These are phyloP conservation scores for Microchirus variegatus DNA, from an alignment of 2,797 vertebrate genomes.

Conservation along the genomic window DNA sequence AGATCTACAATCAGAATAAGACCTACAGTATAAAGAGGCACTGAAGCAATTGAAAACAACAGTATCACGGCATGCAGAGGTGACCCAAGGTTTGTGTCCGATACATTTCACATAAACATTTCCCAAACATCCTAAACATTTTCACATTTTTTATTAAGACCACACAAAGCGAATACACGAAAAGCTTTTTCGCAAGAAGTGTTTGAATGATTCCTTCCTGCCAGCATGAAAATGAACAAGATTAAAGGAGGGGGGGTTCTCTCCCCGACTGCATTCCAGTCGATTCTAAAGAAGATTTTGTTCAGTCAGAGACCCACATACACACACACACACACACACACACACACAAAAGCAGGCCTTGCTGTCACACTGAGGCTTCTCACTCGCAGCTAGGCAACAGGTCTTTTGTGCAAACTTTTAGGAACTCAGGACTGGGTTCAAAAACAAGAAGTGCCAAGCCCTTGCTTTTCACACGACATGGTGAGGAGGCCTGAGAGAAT, in stretches of 20 bases:
- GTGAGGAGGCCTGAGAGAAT: conserved; percentile 44
- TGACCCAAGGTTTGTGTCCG: neutral
- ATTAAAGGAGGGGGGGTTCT: conserved; percentile 33
- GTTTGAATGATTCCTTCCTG: conserved; percentile 50
- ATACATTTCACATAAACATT: conserved; percentile 2
- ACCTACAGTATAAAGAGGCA: neutral
- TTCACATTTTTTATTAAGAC: conserved; percentile 7
- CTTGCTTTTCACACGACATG: conserved; percentile 46
- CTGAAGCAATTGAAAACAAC: neutral
- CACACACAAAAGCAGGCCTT: conserved; percentile 59
- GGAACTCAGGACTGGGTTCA: conserved; percentile 62
- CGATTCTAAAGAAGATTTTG: conserved; percentile 60
- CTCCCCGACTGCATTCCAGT: conserved; percentile 59
- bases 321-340: conserved; percentile 25
- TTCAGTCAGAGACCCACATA: conserved; percentile 38
- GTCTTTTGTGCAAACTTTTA: conserved; percentile 71
- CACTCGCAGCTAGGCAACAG: conserved; percentile 75
- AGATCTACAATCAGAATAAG: neutral
- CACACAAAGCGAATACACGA: conserved; percentile 28
- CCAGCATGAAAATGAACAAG: conserved; percentile 50
- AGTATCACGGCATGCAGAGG: neutral
- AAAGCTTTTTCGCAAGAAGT: conserved; percentile 13
- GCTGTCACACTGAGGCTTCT: conserved; percentile 49
- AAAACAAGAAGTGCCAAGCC: conserved; percentile 61
- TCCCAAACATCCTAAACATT: conserved; percentile 1